Conservation (phyloP, 2,888 invertebrate species). For the Pseudanteris insignis region DNA sequence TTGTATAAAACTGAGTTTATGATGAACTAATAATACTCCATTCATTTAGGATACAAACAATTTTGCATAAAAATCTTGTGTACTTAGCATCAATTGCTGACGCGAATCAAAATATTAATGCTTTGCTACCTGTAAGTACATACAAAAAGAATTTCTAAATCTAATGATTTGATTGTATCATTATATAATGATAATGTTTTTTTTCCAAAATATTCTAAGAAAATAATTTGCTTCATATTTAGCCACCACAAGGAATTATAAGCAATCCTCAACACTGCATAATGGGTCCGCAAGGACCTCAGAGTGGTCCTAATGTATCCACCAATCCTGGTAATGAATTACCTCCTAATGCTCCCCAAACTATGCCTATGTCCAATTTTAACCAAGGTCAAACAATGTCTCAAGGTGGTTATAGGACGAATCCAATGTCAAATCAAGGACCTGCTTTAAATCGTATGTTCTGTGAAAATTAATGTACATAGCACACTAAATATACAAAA, state of each 20-base stretch:
- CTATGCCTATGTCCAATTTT: conserved; percentile 62
- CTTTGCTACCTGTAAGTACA: conserved; percentile 81
- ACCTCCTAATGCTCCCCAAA: conserved; percentile 62
- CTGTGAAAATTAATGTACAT: neutral
- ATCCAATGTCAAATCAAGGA: conserved; percentile 70
- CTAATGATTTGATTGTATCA: too few relatives aligned
- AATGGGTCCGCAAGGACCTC: conserved; percentile 65
- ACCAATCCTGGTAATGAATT: conserved; percentile 61
- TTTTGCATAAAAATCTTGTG: conserved; percentile 93
- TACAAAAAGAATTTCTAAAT: conserved; percentile 9
- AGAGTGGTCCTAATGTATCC: conserved; percentile 60
- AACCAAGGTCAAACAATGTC: conserved; percentile 64
- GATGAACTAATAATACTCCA: too few relatives aligned
- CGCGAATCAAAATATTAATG: conserved; percentile 91
- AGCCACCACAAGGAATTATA: conserved; percentile 71
- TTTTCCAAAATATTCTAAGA: neutral
- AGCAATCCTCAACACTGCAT: conserved; percentile 66
- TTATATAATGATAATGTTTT: too few relatives aligned
- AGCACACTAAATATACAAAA: too few relatives aligned
- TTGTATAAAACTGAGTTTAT: too few relatives aligned
- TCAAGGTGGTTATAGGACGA: conserved; percentile 69
- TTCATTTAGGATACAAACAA: conserved; percentile 78
- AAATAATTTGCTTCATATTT: conserved; percentile 1
- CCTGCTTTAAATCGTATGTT: conserved; percentile 65
- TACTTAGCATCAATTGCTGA: conserved; percentile 97